These are phyloP conservation scores for Mobula birostris DNA, from an alignment of 2,113 vertebrate species.

Conservation along the genomic window DNA sequence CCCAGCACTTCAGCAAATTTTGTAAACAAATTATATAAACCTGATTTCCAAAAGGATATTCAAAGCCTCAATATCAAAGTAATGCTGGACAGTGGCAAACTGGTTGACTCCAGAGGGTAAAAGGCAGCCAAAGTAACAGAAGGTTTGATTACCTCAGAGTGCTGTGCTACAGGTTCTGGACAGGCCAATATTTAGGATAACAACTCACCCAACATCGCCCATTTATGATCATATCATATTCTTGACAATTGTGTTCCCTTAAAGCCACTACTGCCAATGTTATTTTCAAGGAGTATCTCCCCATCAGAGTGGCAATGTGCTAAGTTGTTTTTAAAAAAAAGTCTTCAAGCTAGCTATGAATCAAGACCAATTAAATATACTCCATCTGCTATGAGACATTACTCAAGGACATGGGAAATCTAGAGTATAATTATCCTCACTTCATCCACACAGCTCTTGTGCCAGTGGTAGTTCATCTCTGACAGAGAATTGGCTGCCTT, in stretches of 20 bases:
- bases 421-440: neutral
- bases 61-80: neutral
- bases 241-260: too few relatives aligned
- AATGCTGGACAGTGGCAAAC: neutral
- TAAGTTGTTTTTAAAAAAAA: too few relatives aligned
- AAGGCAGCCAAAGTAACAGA: neutral
- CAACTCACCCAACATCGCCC: too few relatives aligned
- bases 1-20: neutral
- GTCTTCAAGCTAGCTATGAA: too few relatives aligned
- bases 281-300: too few relatives aligned
- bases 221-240: too few relatives aligned
- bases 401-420: neutral
- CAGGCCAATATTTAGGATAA: too few relatives aligned
- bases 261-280: too few relatives aligned
- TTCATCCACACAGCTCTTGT: neutral
- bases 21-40: neutral
- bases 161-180: too few relatives aligned
- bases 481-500: neutral
- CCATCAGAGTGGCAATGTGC: too few relatives aligned
- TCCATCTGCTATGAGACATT: neutral
- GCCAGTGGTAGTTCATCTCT: neutral
- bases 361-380: neutral
- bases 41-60: neutral
- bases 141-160: neutral
- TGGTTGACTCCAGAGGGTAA: neutral